Evolutionary conservation across 2,113 vertebrate genomes (phyloP), one percentile per base, ranked within the genome.

Genomic region (Periophthalmus modestus): DNA sequence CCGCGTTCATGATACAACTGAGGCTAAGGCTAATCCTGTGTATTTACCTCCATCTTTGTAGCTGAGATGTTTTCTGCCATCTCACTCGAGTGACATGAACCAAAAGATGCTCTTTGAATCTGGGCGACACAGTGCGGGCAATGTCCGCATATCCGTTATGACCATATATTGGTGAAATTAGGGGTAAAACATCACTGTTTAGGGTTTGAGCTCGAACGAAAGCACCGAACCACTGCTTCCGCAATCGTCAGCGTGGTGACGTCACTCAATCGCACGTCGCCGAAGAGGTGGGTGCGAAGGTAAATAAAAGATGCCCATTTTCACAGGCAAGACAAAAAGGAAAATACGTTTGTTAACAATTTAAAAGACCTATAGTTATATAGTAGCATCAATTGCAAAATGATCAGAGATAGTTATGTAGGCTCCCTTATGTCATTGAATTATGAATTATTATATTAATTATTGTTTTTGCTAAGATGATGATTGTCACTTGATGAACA

Each of bases 1-100:
- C 39, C 3, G 61, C 3, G 7, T 14, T 19, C 15, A 16, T 65
- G 14, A 16, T 16, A 19, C 5, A 39, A 21, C 71, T 71, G 19
- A 43, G 34, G 87, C 87, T 85, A 74, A 87, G 67, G 88, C 89
- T 87, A 88, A 84, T 13, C 36, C 36, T 66, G 12, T 77, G 69
- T 66, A 59, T 82, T 91, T 89, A 93, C 92, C 91, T 93, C 92
- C 92, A 93, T 93, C 57, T 85, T 55, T 13, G 59, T 55, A 74
- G 58, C 13, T 23, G 46, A 63, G 69, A 21, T 63, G 54, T 79
- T 84, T n/a, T 63, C 12, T 21, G 61, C 0, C 63, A 73, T 75
- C 68, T 55, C 67, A 24, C 62, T 75, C 72, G 39, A 61, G 58
- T 69, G 74, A 63, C 72, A 71, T 14, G 28, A 61, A 10, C 36